Base-by-base conservation (phyloP, 1,140 invertebrate species). In the Drosophila truncata region DNA sequence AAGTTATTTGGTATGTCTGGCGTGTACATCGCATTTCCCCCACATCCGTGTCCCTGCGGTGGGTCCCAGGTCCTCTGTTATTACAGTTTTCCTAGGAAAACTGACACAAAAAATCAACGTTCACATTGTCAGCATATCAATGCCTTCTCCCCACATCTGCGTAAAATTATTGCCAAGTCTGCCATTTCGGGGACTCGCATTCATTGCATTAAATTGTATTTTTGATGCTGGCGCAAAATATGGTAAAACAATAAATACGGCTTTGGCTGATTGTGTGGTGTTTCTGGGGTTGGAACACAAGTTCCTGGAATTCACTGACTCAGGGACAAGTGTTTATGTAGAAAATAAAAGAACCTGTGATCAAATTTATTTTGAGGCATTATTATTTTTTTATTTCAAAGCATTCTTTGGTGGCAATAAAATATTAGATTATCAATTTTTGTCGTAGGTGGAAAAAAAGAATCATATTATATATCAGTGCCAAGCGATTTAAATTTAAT, bases 41-140 rank as follows among this genome's bases (percentile, higher is more conserved):
- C 39, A 37, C 23, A 29, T 29, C 39, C 27, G 35, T 11, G 39
- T 33, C 46, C 16, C 46, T 20, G 27, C 33, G 42, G 35, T 49
- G 47, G 20, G 20, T 55, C 33, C 31, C 29, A 35, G 60, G 69
- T 46, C 39, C 73, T 46, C 29, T 78, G 62, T 59, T 73, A 82
- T 76, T 87, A 84, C 64, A 63, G 59, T 80, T 76, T 77, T 65
- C 39, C 54, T 47, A 16, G 41, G 33, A 31, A 39, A 50, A 59
- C 46, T 52, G 64, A 41, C 54, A 37, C 33, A 62, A 73, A 75
- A 85, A 77, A 80, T 88, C 84, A 71, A 78, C 67, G 65, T 78
- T 78, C 73, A 88, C 84, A 88, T 88, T 88, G 84, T 88, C 84
- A 88, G 84, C 80, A 88, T 88, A 82, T 81, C 84, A 80, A 88